A percentile compares a stretch with the other conserved stretches of the same genome.
Conservation (phyloP, 2,113 vertebrate species). For the Charadrius vociferus region DNA sequence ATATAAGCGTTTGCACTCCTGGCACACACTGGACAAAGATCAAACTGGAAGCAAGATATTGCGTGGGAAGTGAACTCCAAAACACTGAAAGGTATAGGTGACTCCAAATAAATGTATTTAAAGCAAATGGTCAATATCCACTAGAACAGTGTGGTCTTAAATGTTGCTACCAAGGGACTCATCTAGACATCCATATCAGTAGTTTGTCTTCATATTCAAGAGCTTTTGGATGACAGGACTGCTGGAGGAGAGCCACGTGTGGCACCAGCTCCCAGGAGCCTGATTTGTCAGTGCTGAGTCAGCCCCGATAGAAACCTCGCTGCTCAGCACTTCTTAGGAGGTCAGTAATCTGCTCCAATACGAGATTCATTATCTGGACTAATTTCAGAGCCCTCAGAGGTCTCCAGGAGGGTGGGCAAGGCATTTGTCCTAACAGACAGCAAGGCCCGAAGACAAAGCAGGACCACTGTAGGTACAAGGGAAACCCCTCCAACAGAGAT, state of each 20-base stretch:
- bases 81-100: background rate
- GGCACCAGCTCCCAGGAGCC: fast-evolving
- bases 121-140: background rate
- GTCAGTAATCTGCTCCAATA: background rate
- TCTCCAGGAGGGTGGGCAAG: background rate
- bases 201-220: background rate
- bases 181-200: background rate
- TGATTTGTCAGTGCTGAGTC: background rate
- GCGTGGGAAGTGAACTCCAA: background rate
- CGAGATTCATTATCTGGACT: fast-evolving
- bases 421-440: background rate
- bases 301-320: fast-evolving
- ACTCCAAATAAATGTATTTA: background rate
- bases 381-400: background rate
- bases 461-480: fast-evolving
- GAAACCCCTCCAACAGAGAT: background rate
- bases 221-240: background rate
- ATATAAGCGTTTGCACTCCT: background rate
- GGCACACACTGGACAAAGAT: background rate
- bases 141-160: background rate
- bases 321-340: background rate
- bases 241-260: background rate
- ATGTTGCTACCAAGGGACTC: background rate
- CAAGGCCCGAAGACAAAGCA: background rate
- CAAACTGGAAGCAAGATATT: background rate